Evolutionary conservation across 2,888 invertebrate species (phyloP).

Genomic region (Megalurothrips usitatus): DNA sequence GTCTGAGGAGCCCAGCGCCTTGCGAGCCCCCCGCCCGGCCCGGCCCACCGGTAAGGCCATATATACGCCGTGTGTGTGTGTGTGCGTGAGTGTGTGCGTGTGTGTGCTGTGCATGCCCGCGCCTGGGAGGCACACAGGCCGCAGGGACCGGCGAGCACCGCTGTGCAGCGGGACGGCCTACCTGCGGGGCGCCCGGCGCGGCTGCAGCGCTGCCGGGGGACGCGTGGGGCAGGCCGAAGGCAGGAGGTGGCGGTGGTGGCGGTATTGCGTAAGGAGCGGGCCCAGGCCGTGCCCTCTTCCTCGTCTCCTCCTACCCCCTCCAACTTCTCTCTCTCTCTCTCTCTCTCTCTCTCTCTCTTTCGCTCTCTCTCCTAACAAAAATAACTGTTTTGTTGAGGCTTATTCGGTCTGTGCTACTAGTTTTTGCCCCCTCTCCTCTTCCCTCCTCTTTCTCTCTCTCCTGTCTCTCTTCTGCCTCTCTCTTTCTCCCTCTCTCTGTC

Average conservation of each 20-base stretch:
- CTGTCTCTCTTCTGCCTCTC: too few relatives aligned
- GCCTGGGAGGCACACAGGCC: neutral
- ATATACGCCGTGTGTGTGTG: neutral
- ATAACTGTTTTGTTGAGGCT: too few relatives aligned
- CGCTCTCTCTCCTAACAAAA: too few relatives aligned
- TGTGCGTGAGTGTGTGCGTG: neutral
- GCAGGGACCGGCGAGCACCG: neutral
- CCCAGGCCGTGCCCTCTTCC: too few relatives aligned
- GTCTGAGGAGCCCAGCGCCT: neutral
- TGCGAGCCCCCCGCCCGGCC: neutral
- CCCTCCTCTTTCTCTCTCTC: neutral
- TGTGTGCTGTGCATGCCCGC: neutral
- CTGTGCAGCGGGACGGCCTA: neutral
- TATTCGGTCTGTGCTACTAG: too few relatives aligned
- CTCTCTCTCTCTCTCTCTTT: too few relatives aligned
- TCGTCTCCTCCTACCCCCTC: too few relatives aligned
- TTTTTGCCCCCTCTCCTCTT: neutral
- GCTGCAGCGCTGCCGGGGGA: neutral
- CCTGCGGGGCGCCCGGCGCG: neutral
- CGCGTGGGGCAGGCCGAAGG: neutral
- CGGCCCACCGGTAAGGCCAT: neutral
- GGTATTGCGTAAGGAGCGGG: too few relatives aligned
- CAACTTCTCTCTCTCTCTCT: too few relatives aligned
- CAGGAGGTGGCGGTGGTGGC: neutral
- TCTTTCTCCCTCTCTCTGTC: too few relatives aligned